These are phyloP conservation scores for Semotilus atromaculatus DNA, from an alignment of 2,797 vertebrate genomes.

Conservation along the genomic window DNA sequence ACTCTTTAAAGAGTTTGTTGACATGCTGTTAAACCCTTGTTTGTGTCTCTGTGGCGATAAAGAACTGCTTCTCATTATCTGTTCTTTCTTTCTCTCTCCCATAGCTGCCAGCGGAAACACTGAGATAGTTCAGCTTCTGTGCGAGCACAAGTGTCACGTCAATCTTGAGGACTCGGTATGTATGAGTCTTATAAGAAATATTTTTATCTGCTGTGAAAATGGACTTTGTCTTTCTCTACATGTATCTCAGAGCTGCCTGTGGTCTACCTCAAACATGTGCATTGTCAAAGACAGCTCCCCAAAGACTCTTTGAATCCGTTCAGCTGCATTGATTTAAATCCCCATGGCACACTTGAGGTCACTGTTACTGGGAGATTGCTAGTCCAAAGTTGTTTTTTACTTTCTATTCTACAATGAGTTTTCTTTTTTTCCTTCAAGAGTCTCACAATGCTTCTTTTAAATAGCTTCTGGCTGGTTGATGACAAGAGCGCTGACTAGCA, in stretches of 20 bases:
- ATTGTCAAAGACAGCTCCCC: conserved; percentile 33
- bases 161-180: conserved; percentile 90
- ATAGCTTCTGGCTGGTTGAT: conserved; percentile 13
- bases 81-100: conserved; percentile 50
- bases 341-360: conserved; percentile 52
- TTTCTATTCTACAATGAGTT: conserved; percentile 10
- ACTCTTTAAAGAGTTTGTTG: conserved; percentile 20
- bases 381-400: conserved; percentile 17
- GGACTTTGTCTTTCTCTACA: background rate
- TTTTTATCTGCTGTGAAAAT: conserved; percentile 1
- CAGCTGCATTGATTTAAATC: conserved; percentile 40
- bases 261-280: conserved; percentile 45
- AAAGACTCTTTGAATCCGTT: conserved; percentile 14
- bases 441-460: conserved; percentile 16
- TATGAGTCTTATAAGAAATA: conserved; percentile 59
- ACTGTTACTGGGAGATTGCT: conserved; percentile 40
- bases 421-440: background rate
- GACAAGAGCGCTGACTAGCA: conserved; percentile 12
- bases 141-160: conserved; percentile 86
- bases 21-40: background rate
- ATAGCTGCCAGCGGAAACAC: conserved; percentile 85
- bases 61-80: conserved; percentile 30
- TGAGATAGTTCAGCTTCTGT: conserved; percentile 86
- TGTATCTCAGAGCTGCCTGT: conserved; percentile 30
- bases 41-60: background rate